phyloP scores from a whole-genome alignment of 1,140 invertebrate species.

The Rhagoletis pomonella region DNA sequence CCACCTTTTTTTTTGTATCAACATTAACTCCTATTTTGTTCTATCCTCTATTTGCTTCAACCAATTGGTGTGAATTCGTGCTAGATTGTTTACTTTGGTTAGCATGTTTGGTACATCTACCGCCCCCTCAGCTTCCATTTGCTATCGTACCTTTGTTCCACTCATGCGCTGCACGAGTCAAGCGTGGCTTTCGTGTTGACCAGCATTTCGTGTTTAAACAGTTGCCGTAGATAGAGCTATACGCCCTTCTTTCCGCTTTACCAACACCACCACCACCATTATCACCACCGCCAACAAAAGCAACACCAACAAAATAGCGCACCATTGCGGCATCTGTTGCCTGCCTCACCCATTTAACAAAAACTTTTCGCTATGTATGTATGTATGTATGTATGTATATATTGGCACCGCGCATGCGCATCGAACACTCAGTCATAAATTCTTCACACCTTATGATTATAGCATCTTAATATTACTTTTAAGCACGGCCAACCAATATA shows the following conservation, averaged over 20 bases:
- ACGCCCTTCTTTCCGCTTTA: too few species aligned
- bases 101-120: not conserved
- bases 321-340: not conserved
- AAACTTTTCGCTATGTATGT: not conserved
- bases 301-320: not conserved
- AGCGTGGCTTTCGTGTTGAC: conserved; percentile 19
- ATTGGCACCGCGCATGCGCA: not conserved
- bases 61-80: too few species aligned
- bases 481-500: not conserved
- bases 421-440: not conserved
- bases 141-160: not conserved
- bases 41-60: too few species aligned
- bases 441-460: conserved; percentile 16
- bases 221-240: not conserved
- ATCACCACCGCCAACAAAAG: not conserved
- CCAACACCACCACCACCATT: not conserved
- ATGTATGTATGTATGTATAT: not conserved
- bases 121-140: conserved; percentile 5
- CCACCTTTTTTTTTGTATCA: too few species aligned
- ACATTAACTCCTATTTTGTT: too few species aligned
- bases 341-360: not conserved
- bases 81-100: not conserved
- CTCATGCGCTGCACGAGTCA: conserved; percentile 8
- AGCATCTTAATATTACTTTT: conserved; percentile 48
- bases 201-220: conserved; percentile 28